Base-by-base conservation (phyloP, 2,888 invertebrate species). In the Cartodere bifasciata region DNA sequence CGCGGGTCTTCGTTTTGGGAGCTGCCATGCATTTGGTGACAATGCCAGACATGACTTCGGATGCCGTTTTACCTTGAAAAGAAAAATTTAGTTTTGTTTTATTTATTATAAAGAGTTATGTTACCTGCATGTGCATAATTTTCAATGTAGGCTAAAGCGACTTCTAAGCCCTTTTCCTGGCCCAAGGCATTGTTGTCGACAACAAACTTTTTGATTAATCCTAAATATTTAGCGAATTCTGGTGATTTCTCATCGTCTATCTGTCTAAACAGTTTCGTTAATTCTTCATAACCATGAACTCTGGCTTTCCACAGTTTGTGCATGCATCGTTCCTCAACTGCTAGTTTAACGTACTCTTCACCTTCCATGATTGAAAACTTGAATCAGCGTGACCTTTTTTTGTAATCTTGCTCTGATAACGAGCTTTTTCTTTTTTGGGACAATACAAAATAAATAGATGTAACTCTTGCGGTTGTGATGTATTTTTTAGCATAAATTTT, bases 251-350 rank as follows among this genome's bases (percentile, higher is more conserved):
- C 92, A 63, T 91, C 90, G 50, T 82, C 83, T 44, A 87, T 78
- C 52, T 79, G 78, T 41, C 77, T 73, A 59, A 95, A 94, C 10
- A 85, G 65, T 56, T 88, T 92, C 4, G 81, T 73, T 1, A 88
- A 84, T 57, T 92, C 92, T 58, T 94, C 92, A 49, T 94, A 97
- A 1, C 94, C 97, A 42, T 81, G 79, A 2, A 92, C 71, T 41
- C 97, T 72, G 3, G 94, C 95, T 60, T 94, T 94, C 95, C 95
- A 97, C 32, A 83, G 64, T 65, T 94, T 95, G 60, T 95, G 94
- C 10, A 83, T 75, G 58, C 87, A 87, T 56, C 86, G 75, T 35
- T 95, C 94, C 43, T 95, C 94, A 25, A 88, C 67, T 1, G 87
- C 76, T 39, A 88, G 62, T 62, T 88, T 88, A 47, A 81, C 77